A percentile compares a stretch with the other conserved stretches of the same genome.
Conservation (phyloP, 1,140 invertebrate species). For the fruit fly (Drosophila melanogaster) region Release_6_plus_ISO1_MT NC_004354.4:9727501-9728000, state of each 20-base stretch:
- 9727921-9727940: not conserved
- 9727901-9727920: no score
- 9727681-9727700: slow-evolving; percentile 40
- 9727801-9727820: slow-evolving; percentile 59
- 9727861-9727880: slow-evolving; percentile 10
- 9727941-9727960: no score
- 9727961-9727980: no score
- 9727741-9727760: not conserved
- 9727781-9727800: slow-evolving; percentile 58
- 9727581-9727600: no score
- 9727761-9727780: slow-evolving; percentile 5
- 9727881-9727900: slow-evolving; percentile 3
- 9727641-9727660: slow-evolving; percentile 43
- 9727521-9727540: slow-evolving; percentile 60
- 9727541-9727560: slow-evolving; percentile 5
- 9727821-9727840: not conserved
- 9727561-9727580: not conserved
- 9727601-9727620: no score
- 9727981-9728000: not conserved
- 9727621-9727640: slow-evolving; percentile 31
- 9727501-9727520: slow-evolving; percentile 23
- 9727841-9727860: slow-evolving; percentile 41
- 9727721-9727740: slow-evolving; percentile 1
- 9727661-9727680: slow-evolving; percentile 24
- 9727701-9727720: slow-evolving; percentile 40